A percentile compares a stretch with the other conserved stretches of the same genome.
phyloP scores from a whole-genome alignment of 2,113 vertebrate genomes.

The Pyxicephalus adspersus region DNA sequence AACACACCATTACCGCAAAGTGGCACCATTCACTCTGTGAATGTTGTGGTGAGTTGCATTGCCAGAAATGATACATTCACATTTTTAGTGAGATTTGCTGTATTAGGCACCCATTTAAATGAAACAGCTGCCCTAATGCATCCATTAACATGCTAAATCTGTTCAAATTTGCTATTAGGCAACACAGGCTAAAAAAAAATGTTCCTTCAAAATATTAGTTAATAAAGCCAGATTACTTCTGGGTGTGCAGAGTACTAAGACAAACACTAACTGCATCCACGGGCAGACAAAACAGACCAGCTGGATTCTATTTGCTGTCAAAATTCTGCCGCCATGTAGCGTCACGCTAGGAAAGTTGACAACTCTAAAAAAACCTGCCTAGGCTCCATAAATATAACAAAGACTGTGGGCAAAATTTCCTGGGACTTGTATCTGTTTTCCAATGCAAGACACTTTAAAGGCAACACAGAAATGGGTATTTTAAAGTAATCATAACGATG shows the following conservation, averaged over 20 bases:
- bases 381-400: conserved; percentile 12
- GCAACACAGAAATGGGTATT: conserved; percentile 17
- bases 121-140: no score
- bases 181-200: no score
- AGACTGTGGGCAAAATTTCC: conserved; percentile 10
- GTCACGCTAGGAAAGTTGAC: conserved; percentile 23
- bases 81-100: no score
- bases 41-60: no score
- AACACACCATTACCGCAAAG: no score
- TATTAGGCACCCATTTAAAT: no score
- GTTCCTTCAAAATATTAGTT: no score
- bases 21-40: no score
- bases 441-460: conserved; percentile 18
- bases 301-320: conserved; percentile 22
- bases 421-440: conserved; percentile 31
- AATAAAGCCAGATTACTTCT: no score
- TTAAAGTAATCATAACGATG: conserved; percentile 32
- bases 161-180: no score
- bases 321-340: conserved; percentile 13
- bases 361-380: conserved; percentile 16
- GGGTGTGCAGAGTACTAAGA: neutral
- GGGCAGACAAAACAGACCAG: conserved; percentile 16
- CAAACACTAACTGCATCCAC: neutral
- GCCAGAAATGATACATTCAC: no score
- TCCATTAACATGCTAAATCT: no score